Percentiles rank a stretch among this genome's conserved stretches.
Conservation (phyloP, 2,797 vertebrate genomes). For the Mus caroli region DNA sequence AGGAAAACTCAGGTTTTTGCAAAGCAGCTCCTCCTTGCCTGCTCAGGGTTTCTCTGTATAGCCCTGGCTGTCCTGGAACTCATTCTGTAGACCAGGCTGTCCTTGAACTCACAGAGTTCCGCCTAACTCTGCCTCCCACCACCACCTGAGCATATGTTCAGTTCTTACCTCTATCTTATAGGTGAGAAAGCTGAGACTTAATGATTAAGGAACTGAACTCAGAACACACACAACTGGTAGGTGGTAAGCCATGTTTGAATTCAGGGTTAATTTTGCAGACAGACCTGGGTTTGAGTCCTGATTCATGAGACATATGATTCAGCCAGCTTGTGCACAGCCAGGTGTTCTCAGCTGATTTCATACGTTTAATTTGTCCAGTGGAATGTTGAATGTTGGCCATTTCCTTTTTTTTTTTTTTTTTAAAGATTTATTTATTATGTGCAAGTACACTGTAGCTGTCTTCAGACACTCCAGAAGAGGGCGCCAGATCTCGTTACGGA, state of each 20-base stretch:
- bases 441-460: no score
- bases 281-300: not conserved
- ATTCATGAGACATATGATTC: not conserved
- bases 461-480: no score
- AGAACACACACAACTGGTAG: not conserved
- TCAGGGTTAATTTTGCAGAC: not conserved
- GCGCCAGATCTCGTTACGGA: no score
- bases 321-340: not conserved
- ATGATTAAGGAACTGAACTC: not conserved
- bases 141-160: no score
- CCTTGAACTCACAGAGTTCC: not conserved
- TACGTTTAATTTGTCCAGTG: no score
- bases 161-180: not conserved
- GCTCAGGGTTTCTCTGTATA: not conserved
- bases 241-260: not conserved
- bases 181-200: constrained; percentile 17
- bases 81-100: no score
- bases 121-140: not conserved
- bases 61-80: not conserved
- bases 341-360: no score
- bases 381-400: not conserved
- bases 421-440: no score
- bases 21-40: not conserved
- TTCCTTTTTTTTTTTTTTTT: no score
- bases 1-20: not conserved